phyloP scores from a whole-genome alignment of 2,797 vertebrate species.

The Schizothorax lantsangensis region DNA sequence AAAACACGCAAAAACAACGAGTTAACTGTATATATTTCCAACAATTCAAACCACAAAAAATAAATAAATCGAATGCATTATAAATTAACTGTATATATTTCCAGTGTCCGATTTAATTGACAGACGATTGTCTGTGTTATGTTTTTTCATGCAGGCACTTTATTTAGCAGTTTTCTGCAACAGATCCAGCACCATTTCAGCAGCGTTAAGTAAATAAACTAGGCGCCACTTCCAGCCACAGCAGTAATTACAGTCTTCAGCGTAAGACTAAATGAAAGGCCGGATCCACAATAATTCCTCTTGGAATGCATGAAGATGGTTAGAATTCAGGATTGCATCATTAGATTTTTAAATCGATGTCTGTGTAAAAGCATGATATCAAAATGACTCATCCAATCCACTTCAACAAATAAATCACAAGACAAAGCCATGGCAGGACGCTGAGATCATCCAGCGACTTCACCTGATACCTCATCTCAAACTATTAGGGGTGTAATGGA shows the following conservation, averaged over 20 bases:
- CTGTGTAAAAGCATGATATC: not conserved
- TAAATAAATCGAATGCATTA: not conserved
- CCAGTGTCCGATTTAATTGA: not conserved
- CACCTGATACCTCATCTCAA: slow-evolving; percentile 1
- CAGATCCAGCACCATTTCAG: not conserved
- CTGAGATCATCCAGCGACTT: slow-evolving; percentile 28
- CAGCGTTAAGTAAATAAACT: not conserved
- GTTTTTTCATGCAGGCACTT: not conserved
- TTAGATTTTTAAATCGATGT: not conserved
- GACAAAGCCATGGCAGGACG: not conserved
- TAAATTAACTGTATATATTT: not conserved
- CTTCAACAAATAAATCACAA: not conserved
- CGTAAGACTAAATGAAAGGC: not conserved
- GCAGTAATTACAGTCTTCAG: slow-evolving; percentile 9
- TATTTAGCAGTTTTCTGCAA: not conserved
- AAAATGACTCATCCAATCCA: slow-evolving; percentile 11
- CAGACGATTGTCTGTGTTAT: not conserved
- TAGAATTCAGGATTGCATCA: not conserved
- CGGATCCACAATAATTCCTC: not conserved
- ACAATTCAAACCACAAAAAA: not conserved
- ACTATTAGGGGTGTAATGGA: not conserved
- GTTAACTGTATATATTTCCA: too few species aligned
- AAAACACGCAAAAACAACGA: too few species aligned
- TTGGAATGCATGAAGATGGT: not conserved
- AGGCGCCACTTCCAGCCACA: not conserved